Conservation (phyloP, 2,113 vertebrate species). For the Bambusicola thoracicus region DNA sequence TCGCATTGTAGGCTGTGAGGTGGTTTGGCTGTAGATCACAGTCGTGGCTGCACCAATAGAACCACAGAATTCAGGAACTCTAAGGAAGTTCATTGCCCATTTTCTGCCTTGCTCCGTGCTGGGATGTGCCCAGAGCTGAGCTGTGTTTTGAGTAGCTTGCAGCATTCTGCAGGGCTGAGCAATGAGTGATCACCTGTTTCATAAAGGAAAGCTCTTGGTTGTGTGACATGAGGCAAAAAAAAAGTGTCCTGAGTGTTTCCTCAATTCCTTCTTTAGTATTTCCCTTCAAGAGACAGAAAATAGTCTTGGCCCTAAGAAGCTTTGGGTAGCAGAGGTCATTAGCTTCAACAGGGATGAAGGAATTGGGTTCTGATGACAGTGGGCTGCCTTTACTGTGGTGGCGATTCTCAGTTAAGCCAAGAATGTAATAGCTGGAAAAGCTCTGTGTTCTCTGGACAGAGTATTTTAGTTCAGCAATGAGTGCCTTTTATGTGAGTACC, state of each 20-base stretch:
- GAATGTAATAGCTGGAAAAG: neutral
- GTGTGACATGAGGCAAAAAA: accelerated
- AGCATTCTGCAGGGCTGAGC: neutral
- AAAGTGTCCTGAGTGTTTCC: neutral
- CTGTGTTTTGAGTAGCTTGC: neutral
- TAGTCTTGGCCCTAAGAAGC: neutral
- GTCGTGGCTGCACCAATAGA: neutral
- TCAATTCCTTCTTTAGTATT: neutral
- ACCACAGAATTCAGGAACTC: neutral
- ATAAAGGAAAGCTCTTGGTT: neutral
- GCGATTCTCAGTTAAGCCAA: neutral
- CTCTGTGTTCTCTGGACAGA: neutral
- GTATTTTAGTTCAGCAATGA: neutral
- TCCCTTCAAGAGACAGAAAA: neutral
- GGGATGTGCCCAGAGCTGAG: neutral
- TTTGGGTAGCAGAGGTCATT: neutral
- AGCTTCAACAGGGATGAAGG: neutral
- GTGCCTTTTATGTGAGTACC: neutral
- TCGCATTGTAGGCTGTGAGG: accelerated
- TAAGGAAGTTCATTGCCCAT: neutral
- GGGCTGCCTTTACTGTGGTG: neutral
- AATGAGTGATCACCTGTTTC: neutral
- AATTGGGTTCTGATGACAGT: neutral
- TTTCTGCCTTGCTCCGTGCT: neutral
- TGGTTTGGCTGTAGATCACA: neutral